Base-by-base conservation (phyloP, 1,140 invertebrate genomes). In the Megathymus violae region DNA sequence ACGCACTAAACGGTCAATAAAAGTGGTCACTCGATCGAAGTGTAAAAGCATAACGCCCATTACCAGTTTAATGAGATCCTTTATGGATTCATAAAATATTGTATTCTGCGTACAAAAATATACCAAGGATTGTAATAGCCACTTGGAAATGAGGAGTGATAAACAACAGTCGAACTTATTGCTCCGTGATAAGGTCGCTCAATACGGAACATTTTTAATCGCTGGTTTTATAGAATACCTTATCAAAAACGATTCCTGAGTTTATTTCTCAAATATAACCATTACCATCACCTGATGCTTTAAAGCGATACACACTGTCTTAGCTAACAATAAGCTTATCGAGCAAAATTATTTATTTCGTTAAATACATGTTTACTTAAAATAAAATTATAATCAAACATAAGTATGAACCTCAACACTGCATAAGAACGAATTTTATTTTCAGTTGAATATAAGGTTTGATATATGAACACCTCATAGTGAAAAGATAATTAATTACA, bases 241-340 rank as follows among this genome's bases (percentile, higher is more conserved):
- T 58, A 58, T 58, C 54, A 41, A 46, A 58, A 58, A 46, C 25
- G 22, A 58, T 58, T 36, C 22, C 15, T 9, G 5, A 44, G 11
- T 58, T 58, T 25, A 58, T 58, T 58, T 58, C 41, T 58, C 54
- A 58, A 58, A 58, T 58, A 58, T 58, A 46, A 44, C 54, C 41
- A 41, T 58, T 58, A 58, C 54, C 10, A 34, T 22, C 54, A 58
- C 54, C 54, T 51, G 48, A 44, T 44, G 40, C 16, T 14, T 34
- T 43, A 9, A 19, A 16, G 6, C 4, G 14, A 44, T 58, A 58
- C 54, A 34, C 25, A 58, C 27, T 11, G 54, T 17, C 41, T 2
- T 36, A 17, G 7, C n/a, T 15, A 44, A 43, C 34, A 6, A 7
- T 13, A 31, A 44, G 19, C 44, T 13, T 10, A 38, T 15, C n/a